Conservation (phyloP, 2,888 invertebrate genomes). For the Eremobia ochroleuca region DNA sequence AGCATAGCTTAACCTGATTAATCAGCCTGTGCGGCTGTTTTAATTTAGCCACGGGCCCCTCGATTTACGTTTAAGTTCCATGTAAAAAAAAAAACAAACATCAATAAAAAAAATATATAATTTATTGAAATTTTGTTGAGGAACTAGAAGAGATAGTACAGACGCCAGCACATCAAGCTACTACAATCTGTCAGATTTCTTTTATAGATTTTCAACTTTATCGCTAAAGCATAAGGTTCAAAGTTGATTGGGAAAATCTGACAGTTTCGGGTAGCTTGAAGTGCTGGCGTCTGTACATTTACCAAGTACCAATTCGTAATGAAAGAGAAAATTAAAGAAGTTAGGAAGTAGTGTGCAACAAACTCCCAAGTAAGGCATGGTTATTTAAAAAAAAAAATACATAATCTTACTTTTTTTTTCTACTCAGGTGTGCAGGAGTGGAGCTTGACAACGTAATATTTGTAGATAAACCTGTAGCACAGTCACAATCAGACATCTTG, state of each 20-base stretch:
- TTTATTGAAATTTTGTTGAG: neutral
- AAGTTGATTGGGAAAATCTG: no score
- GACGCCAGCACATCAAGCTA: no score
- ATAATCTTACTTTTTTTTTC: neutral
- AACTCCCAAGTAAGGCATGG: neutral
- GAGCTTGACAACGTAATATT: constrained; percentile 70
- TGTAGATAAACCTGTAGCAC: constrained; percentile 61
- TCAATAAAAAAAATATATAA: neutral
- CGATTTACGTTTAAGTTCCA: neutral
- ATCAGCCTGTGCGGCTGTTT: no score
- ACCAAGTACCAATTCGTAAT: neutral
- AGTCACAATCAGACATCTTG: constrained; percentile 62
- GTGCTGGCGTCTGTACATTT: no score
- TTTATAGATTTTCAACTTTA: no score
- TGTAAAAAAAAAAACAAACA: neutral
- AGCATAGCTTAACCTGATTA: no score
- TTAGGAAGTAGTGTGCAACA: neutral
- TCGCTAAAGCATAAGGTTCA: no score
- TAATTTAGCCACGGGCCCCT: no score
- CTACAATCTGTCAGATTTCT: no score
- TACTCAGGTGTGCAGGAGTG: constrained; percentile 73
- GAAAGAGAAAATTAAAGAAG: neutral
- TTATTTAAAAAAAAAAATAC: neutral
- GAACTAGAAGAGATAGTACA: no score
- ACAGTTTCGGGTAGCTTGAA: no score